Evolutionary conservation across 1,140 invertebrate species (phyloP).

Genomic region (Panagrolaimus sp.): DNA sequence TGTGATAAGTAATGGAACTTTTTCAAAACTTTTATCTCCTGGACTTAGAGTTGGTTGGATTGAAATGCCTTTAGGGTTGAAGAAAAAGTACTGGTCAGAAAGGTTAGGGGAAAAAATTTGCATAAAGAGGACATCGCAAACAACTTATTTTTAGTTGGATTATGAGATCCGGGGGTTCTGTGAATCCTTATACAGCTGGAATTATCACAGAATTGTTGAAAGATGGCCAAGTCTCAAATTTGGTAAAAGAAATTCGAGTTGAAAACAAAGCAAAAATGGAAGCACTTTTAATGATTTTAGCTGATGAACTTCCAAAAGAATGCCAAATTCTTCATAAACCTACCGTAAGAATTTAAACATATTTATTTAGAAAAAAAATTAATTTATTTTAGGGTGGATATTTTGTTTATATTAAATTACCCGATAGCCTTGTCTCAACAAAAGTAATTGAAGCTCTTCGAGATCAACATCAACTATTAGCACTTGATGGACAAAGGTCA

Average conservation of each 20-base stretch:
- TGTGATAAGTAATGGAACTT: slow-evolving; percentile 68
- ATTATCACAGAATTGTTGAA: slow-evolving; percentile 30
- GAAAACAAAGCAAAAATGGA: slow-evolving; percentile 31
- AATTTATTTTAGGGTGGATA: slow-evolving; percentile 26
- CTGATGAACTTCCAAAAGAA: slow-evolving; percentile 1
- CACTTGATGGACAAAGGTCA: slow-evolving; percentile 21
- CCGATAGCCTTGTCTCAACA: slow-evolving; percentile 22
- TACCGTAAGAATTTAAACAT: background rate
- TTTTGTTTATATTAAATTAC: slow-evolving; percentile 28
- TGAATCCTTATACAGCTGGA: slow-evolving; percentile 33
- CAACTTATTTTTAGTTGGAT: slow-evolving; percentile 24
- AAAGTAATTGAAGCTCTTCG: slow-evolving; percentile 12
- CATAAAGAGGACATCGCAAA: no score
- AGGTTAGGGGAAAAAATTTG: slow-evolving; percentile 21
- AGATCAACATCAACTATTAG: slow-evolving; percentile 21
- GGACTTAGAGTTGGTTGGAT: slow-evolving; percentile 69
- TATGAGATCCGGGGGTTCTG: slow-evolving; percentile 23
- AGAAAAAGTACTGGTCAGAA: slow-evolving; percentile 28
- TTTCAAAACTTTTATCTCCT: slow-evolving; percentile 69
- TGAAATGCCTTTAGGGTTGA: slow-evolving; percentile 62
- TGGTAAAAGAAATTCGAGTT: slow-evolving; percentile 22
- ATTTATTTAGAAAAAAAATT: slow-evolving; percentile 6
- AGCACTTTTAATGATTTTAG: slow-evolving; percentile 10
- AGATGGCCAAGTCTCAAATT: slow-evolving; percentile 17
- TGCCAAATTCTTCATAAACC: slow-evolving; percentile 18